Evolutionary conservation across 2,797 vertebrate species (phyloP).

Genomic region (Hippopotamyrus pictus): DNA sequence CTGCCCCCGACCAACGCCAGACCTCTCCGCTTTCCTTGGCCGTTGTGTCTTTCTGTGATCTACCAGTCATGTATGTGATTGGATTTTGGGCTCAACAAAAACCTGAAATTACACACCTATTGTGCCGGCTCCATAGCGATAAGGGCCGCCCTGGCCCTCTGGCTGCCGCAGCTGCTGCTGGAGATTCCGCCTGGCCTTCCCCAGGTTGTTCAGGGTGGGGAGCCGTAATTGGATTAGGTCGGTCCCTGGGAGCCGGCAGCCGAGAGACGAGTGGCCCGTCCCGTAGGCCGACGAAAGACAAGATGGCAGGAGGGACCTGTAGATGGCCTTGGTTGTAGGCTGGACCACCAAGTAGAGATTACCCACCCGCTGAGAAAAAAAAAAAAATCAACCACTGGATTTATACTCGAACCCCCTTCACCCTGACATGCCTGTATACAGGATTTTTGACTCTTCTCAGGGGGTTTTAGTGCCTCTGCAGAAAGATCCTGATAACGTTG

Average conservation of each 20-base stretch:
- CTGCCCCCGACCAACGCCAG: conserved; percentile 55
- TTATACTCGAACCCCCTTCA: conserved; percentile 38
- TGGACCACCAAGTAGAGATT: conserved; percentile 26
- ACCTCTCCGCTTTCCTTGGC: conserved; percentile 61
- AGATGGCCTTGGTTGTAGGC: conserved; percentile 44
- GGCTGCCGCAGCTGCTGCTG: conserved; percentile 69
- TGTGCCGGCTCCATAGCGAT: conserved; percentile 81
- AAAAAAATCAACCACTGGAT: not conserved
- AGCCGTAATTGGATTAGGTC: conserved; percentile 86
- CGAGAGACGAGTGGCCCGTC: conserved; percentile 54
- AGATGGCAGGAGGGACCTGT: conserved; percentile 31
- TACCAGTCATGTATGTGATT: conserved; percentile 99
- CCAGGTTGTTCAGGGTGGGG: conserved; percentile 75
- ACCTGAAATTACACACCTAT: conserved; percentile 99
- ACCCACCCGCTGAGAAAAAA: not conserved
- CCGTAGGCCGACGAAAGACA: conserved; percentile 61
- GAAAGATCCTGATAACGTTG: conserved; percentile 65
- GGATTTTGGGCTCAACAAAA: conserved; percentile 97
- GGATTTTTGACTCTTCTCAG: conserved; percentile 38
- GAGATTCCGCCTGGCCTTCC: conserved; percentile 66
- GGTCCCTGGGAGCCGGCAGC: conserved; percentile 71
- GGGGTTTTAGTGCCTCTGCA: conserved; percentile 66
- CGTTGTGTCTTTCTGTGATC: conserved; percentile 88
- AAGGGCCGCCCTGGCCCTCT: conserved; percentile 70
- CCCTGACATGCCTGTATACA: conserved; percentile 58